A percentile compares a stretch with the other conserved stretches of the same genome.
phyloP scores from a whole-genome alignment of 2,113 vertebrate genomes.

The Bambusicola thoracicus region DNA sequence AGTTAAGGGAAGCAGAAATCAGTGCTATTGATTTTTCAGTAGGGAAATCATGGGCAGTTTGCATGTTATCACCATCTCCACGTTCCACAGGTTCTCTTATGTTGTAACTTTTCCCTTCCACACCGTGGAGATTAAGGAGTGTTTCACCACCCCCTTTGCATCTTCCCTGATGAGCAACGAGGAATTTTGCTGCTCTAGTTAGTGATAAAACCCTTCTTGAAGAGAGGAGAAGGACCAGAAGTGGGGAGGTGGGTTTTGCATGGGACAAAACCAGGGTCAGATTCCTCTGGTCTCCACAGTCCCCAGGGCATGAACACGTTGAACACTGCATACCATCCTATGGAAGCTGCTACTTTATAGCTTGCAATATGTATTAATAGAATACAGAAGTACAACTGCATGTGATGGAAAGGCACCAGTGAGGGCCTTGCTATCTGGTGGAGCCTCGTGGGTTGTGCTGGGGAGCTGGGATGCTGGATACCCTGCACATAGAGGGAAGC shows the following conservation, averaged over 20 bases:
- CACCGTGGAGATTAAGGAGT: rapidly evolving
- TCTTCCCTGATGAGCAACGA: background rate
- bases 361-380: no score
- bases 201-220: rapidly evolving
- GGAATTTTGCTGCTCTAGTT: background rate
- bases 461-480: background rate
- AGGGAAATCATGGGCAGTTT: rapidly evolving
- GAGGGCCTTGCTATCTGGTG: background rate
- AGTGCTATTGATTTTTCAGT: rapidly evolving
- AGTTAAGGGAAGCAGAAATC: background rate
- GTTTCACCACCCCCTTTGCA: background rate
- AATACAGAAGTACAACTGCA: no score
- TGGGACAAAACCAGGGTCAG: background rate
- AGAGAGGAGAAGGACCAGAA: background rate
- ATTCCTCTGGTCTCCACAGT: background rate
- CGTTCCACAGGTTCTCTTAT: rapidly evolving
- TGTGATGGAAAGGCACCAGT: background rate
- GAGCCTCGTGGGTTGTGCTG: no score
- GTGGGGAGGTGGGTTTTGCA: background rate
- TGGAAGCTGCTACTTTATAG: background rate
- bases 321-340: background rate
- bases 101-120: background rate
- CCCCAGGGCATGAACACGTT: background rate
- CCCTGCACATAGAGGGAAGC: background rate
- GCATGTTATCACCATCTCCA: background rate